Conservation (phyloP, 37 sponge, comb jelly and placozoan species). For the Crambe crambe region DNA sequence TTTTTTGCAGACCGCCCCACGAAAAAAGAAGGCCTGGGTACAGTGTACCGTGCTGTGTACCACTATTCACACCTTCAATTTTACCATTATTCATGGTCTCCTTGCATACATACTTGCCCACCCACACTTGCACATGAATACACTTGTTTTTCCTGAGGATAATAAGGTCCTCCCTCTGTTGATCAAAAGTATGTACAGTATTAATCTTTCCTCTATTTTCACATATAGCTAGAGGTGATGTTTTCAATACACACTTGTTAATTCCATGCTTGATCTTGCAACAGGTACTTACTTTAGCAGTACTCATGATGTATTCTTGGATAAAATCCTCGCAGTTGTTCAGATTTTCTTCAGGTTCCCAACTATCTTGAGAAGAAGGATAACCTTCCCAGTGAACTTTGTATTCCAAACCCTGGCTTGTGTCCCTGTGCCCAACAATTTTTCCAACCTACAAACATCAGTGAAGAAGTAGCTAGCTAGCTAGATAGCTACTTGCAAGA, state of each 20-base stretch:
- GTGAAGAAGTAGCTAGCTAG: not conserved
- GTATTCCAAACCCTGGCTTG: slow-evolving; percentile 28
- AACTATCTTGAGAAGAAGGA: slow-evolving; percentile 33
- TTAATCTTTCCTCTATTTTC: no score
- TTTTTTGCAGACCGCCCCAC: no score
- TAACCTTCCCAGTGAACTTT: slow-evolving; percentile 64
- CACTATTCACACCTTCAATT: no score
- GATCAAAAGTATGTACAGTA: not conserved
- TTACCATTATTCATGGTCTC: no score
- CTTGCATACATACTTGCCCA: no score
- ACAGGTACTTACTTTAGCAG: slow-evolving; percentile 11
- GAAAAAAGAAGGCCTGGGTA: no score
- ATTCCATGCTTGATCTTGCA: not conserved
- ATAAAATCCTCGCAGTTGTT: slow-evolving; percentile 41
- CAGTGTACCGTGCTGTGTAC: no score
- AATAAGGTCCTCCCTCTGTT: no score
- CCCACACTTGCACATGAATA: no score
- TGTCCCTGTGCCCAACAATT: slow-evolving; percentile 30
- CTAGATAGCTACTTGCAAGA: not conserved
- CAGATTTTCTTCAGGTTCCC: slow-evolving; percentile 77
- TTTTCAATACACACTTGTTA: no score
- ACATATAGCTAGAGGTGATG: not conserved
- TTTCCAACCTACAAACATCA: not conserved
- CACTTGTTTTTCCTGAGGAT: no score
- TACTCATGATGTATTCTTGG: slow-evolving; percentile 23